Evolutionary conservation across 2,888 invertebrate species (phyloP).

Genomic region (Capitulum mitella): DNA sequence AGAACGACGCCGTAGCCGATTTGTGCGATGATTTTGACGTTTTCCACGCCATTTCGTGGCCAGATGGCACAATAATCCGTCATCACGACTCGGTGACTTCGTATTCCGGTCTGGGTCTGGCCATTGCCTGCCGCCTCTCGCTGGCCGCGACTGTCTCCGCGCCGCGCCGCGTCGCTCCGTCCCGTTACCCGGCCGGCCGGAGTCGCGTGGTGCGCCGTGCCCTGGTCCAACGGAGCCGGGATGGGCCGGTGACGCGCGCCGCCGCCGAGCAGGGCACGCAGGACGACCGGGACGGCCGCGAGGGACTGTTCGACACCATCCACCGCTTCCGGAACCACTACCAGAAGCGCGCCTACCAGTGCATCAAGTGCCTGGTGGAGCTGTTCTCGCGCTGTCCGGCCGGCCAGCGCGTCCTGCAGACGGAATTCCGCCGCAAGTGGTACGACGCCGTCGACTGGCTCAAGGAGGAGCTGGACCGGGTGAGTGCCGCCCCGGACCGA

Average conservation of each 20-base stretch:
- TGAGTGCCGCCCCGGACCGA: conserved; percentile 10
- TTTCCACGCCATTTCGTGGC: no score
- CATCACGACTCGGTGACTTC: no score
- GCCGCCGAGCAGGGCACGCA: not conserved
- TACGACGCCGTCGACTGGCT: conserved; percentile 84
- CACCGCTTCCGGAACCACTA: conserved; percentile 86
- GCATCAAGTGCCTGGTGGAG: conserved; percentile 88
- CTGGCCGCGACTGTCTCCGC: no score
- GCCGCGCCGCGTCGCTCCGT: no score
- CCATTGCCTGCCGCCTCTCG: no score
- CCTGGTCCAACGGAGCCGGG: not conserved
- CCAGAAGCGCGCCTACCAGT: conserved; percentile 93
- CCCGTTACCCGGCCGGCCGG: no score
- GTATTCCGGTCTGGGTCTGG: no score
- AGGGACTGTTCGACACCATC: conserved; percentile 88
- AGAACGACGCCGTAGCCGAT: no score
- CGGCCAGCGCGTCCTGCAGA: conserved; percentile 33
- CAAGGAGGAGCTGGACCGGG: conserved; percentile 77
- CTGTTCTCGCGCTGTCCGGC: conserved; percentile 73
- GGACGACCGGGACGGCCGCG: conserved; percentile 63
- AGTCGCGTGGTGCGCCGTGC: no score
- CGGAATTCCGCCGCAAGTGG: conserved; percentile 70
- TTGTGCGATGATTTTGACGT: no score
- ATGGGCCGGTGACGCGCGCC: not conserved
- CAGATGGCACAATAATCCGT: no score